These are phyloP conservation scores for Scaptomyza cyrtandrae DNA, from an alignment of 2,888 invertebrate species.

Conservation along the genomic window DNA sequence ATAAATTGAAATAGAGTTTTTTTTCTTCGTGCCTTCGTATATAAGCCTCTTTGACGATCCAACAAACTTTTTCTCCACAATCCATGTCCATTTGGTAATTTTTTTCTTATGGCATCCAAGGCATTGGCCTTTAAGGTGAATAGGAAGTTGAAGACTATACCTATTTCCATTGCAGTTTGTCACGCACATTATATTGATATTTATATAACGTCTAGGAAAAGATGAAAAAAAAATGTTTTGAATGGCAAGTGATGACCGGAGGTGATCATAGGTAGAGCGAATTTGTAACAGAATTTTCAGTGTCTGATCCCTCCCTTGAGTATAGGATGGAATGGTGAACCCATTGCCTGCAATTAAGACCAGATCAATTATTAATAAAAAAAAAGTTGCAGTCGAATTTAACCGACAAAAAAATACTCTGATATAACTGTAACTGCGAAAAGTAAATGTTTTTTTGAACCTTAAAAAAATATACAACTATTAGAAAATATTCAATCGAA, in stretches of 20 bases:
- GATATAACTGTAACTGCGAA: too few relatives aligned
- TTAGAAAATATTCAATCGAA: too few relatives aligned
- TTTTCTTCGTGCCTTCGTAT: background rate
- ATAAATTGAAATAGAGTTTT: background rate
- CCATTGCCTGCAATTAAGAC: background rate
- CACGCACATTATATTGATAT: background rate
- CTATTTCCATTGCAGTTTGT: background rate
- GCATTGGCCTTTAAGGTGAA: background rate
- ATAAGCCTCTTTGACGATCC: background rate
- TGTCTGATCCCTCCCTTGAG: background rate
- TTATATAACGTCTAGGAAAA: background rate
- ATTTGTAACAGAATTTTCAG: background rate
- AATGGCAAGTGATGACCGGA: background rate
- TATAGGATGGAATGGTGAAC: background rate
- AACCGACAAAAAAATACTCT: too few relatives aligned
- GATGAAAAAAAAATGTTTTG: background rate
- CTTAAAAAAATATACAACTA: too few relatives aligned
- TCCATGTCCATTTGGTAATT: constrained; percentile 1
- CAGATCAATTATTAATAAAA: background rate
- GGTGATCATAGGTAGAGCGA: background rate
- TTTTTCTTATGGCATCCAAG: background rate
- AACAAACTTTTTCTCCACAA: background rate
- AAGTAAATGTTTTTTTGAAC: too few relatives aligned
- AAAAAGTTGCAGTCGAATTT: background rate
- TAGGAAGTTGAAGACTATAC: background rate